Conservation (phyloP, 2,888 invertebrate species). For the Chrysolina oricalcia region DNA sequence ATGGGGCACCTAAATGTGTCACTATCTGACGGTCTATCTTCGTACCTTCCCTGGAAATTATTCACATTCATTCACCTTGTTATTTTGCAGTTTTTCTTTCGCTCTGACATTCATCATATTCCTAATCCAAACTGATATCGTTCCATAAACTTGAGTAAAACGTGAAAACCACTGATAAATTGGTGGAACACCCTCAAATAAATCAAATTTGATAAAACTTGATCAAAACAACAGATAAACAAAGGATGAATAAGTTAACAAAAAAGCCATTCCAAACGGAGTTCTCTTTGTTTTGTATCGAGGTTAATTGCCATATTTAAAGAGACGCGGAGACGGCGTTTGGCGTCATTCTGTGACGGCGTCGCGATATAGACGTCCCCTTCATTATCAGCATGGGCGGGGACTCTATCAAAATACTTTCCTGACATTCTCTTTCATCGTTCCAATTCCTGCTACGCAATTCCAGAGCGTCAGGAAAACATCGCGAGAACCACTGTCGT, state of each 20-base stretch:
- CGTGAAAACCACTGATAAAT: neutral
- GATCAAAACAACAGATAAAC: neutral
- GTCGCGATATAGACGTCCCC: neutral
- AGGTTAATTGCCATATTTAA: slow-evolving; percentile 46
- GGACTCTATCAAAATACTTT: neutral
- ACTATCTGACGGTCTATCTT: no score
- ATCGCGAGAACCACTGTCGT: neutral
- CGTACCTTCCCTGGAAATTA: no score
- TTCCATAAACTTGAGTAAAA: no score
- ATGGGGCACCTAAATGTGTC: no score
- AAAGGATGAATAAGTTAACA: slow-evolving; percentile 1
- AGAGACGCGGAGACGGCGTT: slow-evolving; percentile 38
- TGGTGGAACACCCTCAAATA: neutral
- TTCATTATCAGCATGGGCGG: slow-evolving; percentile 13
- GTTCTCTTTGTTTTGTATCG: slow-evolving; percentile 33
- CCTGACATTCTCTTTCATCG: slow-evolving; percentile 7
- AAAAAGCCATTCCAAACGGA: neutral
- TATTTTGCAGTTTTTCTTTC: no score
- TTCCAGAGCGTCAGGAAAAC: neutral
- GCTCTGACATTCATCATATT: no score
- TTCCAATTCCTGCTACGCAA: neutral
- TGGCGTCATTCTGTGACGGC: slow-evolving; percentile 40
- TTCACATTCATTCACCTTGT: no score
- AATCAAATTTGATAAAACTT: neutral
- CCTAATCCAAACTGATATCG: no score